A percentile compares a stretch with the other conserved stretches of the same genome.
phyloP scores from a whole-genome alignment of 2,113 vertebrate genomes.

The Boulengeromyrus knoepffleri region DNA sequence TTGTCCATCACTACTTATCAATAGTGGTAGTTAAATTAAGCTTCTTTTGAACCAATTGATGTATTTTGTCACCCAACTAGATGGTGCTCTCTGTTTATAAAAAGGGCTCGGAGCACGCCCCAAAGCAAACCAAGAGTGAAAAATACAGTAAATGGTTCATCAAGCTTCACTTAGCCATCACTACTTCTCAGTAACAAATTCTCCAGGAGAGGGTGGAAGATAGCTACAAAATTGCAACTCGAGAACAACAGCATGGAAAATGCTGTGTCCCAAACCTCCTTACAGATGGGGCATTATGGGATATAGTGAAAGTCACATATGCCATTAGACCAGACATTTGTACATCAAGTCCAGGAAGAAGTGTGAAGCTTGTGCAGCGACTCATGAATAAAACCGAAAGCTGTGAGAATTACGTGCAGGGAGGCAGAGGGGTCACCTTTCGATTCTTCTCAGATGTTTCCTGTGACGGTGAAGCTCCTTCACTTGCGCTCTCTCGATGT shows the following conservation, averaged over 20 bases:
- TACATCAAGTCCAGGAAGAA: not conserved
- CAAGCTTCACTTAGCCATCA: not conserved
- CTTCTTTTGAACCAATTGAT: not conserved
- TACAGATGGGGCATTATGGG: not conserved
- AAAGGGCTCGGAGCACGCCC: not conserved
- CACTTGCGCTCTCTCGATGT: slow-evolving; percentile 69
- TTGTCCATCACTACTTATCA: not conserved
- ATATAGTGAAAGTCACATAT: not conserved
- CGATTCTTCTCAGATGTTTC: slow-evolving; percentile 64
- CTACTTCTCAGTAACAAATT: not conserved
- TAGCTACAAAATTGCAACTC: not conserved
- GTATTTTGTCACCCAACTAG: not conserved
- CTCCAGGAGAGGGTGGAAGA: not conserved
- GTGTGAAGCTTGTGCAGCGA: not conserved
- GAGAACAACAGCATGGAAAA: not conserved
- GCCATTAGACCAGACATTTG: not conserved
- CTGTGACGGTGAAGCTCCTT: slow-evolving; percentile 66
- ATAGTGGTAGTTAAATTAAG: not conserved
- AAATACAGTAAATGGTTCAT: not conserved
- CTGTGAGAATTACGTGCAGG: not conserved
- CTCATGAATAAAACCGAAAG: not conserved
- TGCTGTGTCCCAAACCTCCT: not conserved
- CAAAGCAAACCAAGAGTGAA: not conserved
- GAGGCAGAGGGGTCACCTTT: slow-evolving; percentile 46
- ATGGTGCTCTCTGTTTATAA: not conserved